Evolutionary conservation across 23 tunicate species (phyloP), one percentile per base, ranked within the genome.

Genomic region (Halocynthia roretzi): DNA sequence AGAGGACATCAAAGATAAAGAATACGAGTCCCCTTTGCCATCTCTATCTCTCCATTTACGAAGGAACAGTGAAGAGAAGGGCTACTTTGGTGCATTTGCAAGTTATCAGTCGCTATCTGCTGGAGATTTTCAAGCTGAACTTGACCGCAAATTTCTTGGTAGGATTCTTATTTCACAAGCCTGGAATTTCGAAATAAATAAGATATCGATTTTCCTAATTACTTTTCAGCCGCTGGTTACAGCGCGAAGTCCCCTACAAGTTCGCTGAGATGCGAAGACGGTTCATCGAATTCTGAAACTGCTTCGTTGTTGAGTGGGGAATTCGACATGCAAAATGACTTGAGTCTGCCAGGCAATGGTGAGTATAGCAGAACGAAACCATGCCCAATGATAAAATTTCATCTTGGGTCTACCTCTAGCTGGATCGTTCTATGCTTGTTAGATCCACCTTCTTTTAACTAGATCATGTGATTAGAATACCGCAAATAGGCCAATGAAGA

Each of bases 221-320:
- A 49, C 67, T 49, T 71, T 71, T 12, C 79, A 77, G 78, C 78
- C 5, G 78, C 87, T 72, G 87, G 85, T 62, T 79, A 76, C 72
- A 77, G 51, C 52, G 76, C 18, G 54, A 40, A 67, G 8, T 84
- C 89, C 15, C 89, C 89, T 23, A 84, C 89, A 5, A 89, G 89
- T 58, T 89, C 89, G 15, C 44, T 86, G 56, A 53, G 71, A 21
- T 86, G 92, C 61, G 85, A 81, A 76, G 87, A 84, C 31, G 82
- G 96, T 23, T 70, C 53, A 52, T 84, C 96, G 44, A 31, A 31
- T 7, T 80, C 85, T 12, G 90, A 83, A 57, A 85, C 87, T 11
- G 89, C 80, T 18, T 75, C 80, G 60, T 70, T 67, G n/a, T 81
- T 88, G 54, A 77, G 86, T 52, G 77, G 82, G 20, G 96, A 84